Evolutionary conservation across 1,140 invertebrate genomes (phyloP).

Genomic region (Drosophila busckii): DNA sequence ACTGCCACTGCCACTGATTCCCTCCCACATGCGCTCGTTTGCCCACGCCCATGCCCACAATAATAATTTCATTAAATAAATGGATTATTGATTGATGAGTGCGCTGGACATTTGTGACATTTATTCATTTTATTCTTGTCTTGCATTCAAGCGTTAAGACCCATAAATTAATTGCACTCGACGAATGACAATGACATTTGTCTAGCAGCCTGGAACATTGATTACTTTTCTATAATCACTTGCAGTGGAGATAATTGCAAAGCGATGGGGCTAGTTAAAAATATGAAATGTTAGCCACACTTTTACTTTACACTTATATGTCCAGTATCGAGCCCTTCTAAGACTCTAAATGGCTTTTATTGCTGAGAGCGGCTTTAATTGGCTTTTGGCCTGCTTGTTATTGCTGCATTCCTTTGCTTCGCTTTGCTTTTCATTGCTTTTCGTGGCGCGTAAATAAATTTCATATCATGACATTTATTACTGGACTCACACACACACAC

Average conservation of each 20-base stretch:
- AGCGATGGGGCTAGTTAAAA: too few relatives aligned
- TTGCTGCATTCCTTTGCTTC: conserved; percentile 65
- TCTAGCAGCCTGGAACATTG: conserved; percentile 13
- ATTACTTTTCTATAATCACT: too few relatives aligned
- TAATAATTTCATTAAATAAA: conserved; percentile 53
- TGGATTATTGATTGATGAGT: conserved; percentile 55
- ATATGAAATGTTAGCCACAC: too few relatives aligned
- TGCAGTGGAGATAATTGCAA: too few relatives aligned
- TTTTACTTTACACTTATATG: too few relatives aligned
- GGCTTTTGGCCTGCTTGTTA: conserved; percentile 23
- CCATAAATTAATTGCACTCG: conserved; percentile 53
- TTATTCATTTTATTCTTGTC: conserved; percentile 47
- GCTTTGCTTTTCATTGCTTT: conserved; percentile 52
- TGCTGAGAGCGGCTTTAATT: conserved; percentile 37
- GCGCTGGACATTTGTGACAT: conserved; percentile 44
- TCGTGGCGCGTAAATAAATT: conserved; percentile 73
- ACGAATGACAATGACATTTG: conserved; percentile 30
- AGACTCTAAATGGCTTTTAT: too few relatives aligned
- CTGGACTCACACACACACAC: conserved; percentile 22
- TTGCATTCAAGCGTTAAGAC: conserved; percentile 38
- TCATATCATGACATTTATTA: conserved; percentile 75
- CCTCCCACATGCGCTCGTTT: too few relatives aligned
- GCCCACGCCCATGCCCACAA: conserved; percentile 8
- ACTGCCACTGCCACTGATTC: too few relatives aligned
- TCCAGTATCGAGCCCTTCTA: too few relatives aligned